Evolutionary conservation across 2,113 vertebrate species (phyloP).

Genomic region (Muscicapa adusta): DNA sequence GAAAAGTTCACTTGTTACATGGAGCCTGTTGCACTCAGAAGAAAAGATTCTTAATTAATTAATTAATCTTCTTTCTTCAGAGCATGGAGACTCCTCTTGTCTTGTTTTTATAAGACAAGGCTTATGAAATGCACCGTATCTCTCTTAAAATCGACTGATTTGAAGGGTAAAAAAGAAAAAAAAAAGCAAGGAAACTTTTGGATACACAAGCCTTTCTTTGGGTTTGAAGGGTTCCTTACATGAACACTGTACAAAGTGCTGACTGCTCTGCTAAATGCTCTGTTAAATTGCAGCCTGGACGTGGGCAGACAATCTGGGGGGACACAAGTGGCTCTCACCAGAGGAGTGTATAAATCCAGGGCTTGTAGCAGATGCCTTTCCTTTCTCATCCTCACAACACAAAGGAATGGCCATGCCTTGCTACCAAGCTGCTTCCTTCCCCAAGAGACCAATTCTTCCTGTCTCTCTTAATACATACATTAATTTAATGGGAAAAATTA

Average conservation of each 20-base stretch:
- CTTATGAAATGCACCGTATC: background rate
- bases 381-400: background rate
- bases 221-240: background rate
- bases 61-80: slow-evolving; percentile 38
- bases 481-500: background rate
- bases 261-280: background rate
- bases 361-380: background rate
- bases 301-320: background rate
- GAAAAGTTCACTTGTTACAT: slow-evolving; percentile 65
- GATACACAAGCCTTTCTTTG: background rate
- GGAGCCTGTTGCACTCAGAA: slow-evolving; percentile 56
- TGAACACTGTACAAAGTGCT: background rate
- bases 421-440: background rate
- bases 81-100: background rate
- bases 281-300: background rate
- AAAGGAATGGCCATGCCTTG: background rate
- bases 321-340: background rate
- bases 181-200: background rate
- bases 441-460: background rate
- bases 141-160: background rate
- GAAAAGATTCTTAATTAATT: slow-evolving; percentile 59
- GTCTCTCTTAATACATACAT: background rate
- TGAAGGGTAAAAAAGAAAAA: background rate
- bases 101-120: background rate
- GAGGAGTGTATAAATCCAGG: background rate